Evolutionary conservation across 2,113 vertebrate genomes (phyloP).

Genomic region (Upupa epops): DNA sequence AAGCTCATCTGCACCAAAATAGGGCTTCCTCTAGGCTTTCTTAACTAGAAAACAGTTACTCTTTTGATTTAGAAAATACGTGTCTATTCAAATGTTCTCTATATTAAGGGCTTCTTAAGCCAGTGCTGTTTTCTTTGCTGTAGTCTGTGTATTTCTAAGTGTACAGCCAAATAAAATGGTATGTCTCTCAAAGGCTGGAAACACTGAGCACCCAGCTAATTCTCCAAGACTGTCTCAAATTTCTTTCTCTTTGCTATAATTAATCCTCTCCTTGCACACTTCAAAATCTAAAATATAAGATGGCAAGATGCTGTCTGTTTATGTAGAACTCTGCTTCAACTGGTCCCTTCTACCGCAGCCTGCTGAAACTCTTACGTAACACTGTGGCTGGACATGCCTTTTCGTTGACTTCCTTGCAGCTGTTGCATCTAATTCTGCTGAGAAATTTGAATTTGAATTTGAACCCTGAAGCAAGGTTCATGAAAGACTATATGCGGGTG

Average conservation of each 20-base stretch:
- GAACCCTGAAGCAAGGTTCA: conserved; percentile 6
- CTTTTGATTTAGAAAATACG: neutral
- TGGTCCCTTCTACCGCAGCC: neutral
- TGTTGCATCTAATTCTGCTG: conserved; percentile 41
- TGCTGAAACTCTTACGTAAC: conserved; percentile 31
- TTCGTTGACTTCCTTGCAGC: conserved; percentile 35
- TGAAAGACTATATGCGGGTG: conserved; percentile 19
- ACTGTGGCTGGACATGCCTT: neutral
- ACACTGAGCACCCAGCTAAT: neutral
- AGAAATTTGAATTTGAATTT: conserved; percentile 55
- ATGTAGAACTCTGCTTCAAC: neutral
- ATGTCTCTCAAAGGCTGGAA: neutral
- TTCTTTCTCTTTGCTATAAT: neutral
- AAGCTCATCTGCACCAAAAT: neutral
- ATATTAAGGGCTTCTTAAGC: neutral
- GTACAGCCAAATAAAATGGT: neutral
- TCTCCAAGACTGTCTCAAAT: accelerated
- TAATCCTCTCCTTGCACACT: neutral
- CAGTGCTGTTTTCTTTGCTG: neutral
- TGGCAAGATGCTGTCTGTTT: neutral
- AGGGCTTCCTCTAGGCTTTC: neutral
- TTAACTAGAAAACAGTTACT: neutral
- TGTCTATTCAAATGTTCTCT: neutral
- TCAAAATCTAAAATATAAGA: neutral
- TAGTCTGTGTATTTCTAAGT: neutral